Percentiles rank a stretch among this genome's conserved stretches.
phyloP scores from a whole-genome alignment of 2,113 vertebrate species.

The Canis aureus region DNA sequence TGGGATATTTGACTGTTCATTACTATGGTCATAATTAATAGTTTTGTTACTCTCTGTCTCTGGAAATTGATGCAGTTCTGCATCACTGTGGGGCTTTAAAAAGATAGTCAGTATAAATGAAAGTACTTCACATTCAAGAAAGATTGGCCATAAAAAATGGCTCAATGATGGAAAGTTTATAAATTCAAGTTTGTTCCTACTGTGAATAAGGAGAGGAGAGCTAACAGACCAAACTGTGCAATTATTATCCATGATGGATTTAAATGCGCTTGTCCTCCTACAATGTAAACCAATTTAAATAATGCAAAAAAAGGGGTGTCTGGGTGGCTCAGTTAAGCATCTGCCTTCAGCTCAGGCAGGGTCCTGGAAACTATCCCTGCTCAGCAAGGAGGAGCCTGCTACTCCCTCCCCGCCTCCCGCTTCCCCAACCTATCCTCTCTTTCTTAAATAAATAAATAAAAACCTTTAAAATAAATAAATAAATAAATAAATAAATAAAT shows the following conservation, averaged over 20 bases:
- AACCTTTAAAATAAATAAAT: background rate
- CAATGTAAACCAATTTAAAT: background rate
- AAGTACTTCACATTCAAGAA: background rate
- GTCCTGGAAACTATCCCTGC: background rate
- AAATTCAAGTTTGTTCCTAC: background rate
- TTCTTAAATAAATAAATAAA: background rate
- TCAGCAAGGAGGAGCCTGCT: background rate
- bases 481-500: background rate
- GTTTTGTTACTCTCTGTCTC: background rate
- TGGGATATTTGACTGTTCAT: background rate
- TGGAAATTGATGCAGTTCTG: background rate
- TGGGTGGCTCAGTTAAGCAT: background rate
- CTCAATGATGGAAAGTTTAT: background rate
- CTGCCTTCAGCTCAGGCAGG: background rate
- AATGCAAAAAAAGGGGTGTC: background rate
- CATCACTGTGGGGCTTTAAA: background rate
- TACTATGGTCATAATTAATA: background rate
- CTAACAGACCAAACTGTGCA: background rate
- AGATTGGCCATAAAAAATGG: background rate
- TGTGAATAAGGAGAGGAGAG: background rate
- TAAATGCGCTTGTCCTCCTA: background rate
- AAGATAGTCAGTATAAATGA: background rate
- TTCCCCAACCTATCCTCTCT: background rate
- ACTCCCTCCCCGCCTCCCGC: background rate
- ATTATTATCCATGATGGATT: background rate